phyloP scores from a whole-genome alignment of 1,140 invertebrate genomes.

The Cecropterus lyciades region DNA sequence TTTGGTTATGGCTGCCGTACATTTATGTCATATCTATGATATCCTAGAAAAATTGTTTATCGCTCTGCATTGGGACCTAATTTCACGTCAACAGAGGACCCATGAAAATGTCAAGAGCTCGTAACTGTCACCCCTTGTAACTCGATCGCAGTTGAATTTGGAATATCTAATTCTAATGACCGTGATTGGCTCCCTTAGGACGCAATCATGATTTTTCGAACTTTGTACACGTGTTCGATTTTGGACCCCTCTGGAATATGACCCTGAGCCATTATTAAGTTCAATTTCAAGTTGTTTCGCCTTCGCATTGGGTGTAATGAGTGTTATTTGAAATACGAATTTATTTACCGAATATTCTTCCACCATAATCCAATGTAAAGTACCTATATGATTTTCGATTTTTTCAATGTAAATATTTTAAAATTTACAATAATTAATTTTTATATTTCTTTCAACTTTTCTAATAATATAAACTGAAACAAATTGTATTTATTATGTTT shows the following conservation, averaged over 20 bases:
- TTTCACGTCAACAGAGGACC: slow-evolving; percentile 23
- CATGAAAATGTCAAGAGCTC: slow-evolving; percentile 42
- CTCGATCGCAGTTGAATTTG: slow-evolving; percentile 69
- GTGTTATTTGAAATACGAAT: slow-evolving; percentile 7
- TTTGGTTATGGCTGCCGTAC: no score
- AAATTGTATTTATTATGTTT: no score
- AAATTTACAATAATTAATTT: no score
- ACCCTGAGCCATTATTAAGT: slow-evolving; percentile 64
- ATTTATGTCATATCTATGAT: no score
- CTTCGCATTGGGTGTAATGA: slow-evolving; percentile 48
- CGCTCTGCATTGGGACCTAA: slow-evolving; percentile 16
- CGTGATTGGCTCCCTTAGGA: slow-evolving; percentile 79
- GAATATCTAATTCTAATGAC: slow-evolving; percentile 82
- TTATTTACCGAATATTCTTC: background rate
- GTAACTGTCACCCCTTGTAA: slow-evolving; percentile 69
- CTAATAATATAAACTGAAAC: no score
- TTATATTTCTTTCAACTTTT: no score
- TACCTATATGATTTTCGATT: no score
- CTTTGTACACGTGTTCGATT: slow-evolving; percentile 80
- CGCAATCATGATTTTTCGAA: slow-evolving; percentile 80
- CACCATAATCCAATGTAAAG: no score
- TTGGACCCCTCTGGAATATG: slow-evolving; percentile 69
- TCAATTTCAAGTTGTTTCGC: slow-evolving; percentile 52
- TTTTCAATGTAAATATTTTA: no score
- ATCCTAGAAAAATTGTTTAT: slow-evolving; percentile 8